phyloP scores from a whole-genome alignment of 53 echinoderm and acorn worm genomes.

The Antedon mediterranea region DNA sequence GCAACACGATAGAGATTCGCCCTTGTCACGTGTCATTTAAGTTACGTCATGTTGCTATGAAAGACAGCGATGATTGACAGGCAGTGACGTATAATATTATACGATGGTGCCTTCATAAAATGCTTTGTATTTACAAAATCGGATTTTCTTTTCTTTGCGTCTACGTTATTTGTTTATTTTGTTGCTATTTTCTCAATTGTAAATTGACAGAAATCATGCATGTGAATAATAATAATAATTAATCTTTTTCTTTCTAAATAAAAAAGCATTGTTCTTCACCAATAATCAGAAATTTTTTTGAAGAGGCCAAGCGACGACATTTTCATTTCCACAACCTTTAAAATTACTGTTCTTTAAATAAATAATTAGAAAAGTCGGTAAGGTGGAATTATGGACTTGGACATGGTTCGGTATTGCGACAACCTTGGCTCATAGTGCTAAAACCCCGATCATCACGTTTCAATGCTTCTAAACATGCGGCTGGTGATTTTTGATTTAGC shows the following conservation, averaged over 20 bases:
- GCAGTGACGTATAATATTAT: too few species aligned
- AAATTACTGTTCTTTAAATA: neutral
- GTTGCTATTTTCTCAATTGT: neutral
- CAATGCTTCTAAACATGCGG: neutral
- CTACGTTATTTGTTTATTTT: neutral
- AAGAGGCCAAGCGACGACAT: neutral
- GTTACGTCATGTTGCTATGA: too few species aligned
- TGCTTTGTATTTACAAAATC: too few species aligned
- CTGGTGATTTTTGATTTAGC: neutral
- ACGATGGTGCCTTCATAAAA: too few species aligned
- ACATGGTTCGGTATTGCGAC: neutral
- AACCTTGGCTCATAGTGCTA: neutral
- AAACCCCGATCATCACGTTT: neutral
- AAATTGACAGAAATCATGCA: neutral
- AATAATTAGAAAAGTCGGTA: neutral
- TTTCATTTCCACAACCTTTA: neutral
- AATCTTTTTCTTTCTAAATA: neutral
- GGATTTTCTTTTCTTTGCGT: too few species aligned
- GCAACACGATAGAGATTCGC: too few species aligned
- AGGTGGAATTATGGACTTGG: neutral
- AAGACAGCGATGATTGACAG: too few species aligned
- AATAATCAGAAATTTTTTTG: neutral
- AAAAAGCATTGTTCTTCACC: neutral
- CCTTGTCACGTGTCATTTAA: too few species aligned
- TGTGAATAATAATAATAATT: neutral